Conservation (phyloP, 1,140 invertebrate species). For the Drosophila ercepeae region DNA sequence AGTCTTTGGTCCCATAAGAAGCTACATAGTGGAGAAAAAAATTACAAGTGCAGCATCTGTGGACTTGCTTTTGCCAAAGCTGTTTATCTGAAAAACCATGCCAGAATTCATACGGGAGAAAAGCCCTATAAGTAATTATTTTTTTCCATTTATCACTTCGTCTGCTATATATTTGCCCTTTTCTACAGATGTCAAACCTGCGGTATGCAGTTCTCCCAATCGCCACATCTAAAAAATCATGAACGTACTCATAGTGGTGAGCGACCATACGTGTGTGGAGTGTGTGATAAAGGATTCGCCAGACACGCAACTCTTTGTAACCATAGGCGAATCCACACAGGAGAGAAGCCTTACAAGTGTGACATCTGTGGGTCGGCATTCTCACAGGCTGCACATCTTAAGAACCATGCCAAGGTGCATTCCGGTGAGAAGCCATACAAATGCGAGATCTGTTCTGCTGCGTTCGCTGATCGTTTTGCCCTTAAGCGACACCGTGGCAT, state of each 20-base stretch:
- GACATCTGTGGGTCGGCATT: slow-evolving; percentile 93
- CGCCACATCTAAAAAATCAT: slow-evolving; percentile 96
- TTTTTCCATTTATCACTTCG: background rate
- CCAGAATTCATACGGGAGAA: slow-evolving; percentile 92
- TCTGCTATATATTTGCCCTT: background rate
- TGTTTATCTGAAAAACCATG: slow-evolving; percentile 96
- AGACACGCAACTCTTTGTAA: slow-evolving; percentile 94
- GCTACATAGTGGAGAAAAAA: slow-evolving; percentile 93
- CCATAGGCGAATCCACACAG: slow-evolving; percentile 96
- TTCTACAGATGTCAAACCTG: slow-evolving; percentile 89
- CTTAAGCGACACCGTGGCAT: slow-evolving; percentile 91
- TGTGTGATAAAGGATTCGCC: slow-evolving; percentile 95
- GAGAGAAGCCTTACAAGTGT: slow-evolving; percentile 94
- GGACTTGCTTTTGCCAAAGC: slow-evolving; percentile 96
- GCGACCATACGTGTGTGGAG: slow-evolving; percentile 95
- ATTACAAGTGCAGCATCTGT: slow-evolving; percentile 96
- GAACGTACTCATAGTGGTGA: slow-evolving; percentile 96
- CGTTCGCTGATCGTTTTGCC: slow-evolving; percentile 92
- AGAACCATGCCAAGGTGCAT: slow-evolving; percentile 93
- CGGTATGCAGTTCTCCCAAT: slow-evolving; percentile 94
- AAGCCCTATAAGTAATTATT: slow-evolving; percentile 90
- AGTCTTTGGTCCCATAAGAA: slow-evolving; percentile 94
- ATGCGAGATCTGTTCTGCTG: slow-evolving; percentile 94
- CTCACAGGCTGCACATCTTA: slow-evolving; percentile 93
- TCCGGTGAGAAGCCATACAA: slow-evolving; percentile 90